Percentiles rank a stretch among this genome's conserved stretches.
These are phyloP conservation scores for Lottia gigantea DNA, from an alignment of 2,888 invertebrate species.

Conservation along the genomic window DNA sequence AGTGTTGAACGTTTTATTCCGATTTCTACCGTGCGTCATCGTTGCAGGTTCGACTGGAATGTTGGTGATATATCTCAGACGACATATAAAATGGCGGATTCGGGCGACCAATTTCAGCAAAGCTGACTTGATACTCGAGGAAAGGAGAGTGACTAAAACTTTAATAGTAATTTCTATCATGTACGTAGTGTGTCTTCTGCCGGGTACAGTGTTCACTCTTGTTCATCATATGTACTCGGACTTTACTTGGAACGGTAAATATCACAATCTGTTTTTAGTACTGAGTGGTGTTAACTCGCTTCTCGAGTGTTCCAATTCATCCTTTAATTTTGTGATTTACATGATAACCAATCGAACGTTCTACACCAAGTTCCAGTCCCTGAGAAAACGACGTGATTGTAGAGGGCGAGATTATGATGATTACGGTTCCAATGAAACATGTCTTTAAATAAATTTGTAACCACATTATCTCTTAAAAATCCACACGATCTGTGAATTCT, in stretches of 20 bases:
- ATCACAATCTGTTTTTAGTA: conserved; percentile 12
- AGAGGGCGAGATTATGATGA: background rate
- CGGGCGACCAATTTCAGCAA: conserved; percentile 2
- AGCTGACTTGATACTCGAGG: conserved; percentile 7
- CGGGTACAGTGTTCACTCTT: conserved; percentile 13
- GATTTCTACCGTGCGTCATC: background rate
- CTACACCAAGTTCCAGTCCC: background rate
- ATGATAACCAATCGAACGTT: conserved; percentile 25
- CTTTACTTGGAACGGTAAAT: background rate
- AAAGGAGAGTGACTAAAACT: conserved; percentile 13
- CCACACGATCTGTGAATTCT: too few relatives aligned
- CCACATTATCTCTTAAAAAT: too few relatives aligned
- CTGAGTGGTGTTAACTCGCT: conserved; percentile 12
- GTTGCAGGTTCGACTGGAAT: background rate
- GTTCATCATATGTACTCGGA: conserved; percentile 12
- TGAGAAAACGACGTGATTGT: background rate
- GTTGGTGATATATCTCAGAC: background rate
- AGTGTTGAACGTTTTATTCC: conserved; percentile 8
- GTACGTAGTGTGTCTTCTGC: conserved; percentile 17
- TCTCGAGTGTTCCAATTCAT: conserved; percentile 22
- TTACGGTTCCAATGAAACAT: too few relatives aligned
- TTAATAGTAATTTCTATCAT: conserved; percentile 13
- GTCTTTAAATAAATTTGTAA: too few relatives aligned
- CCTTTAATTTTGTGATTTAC: conserved; percentile 28
- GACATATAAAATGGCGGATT: background rate